A percentile compares a stretch with the other conserved stretches of the same genome.
phyloP scores from a whole-genome alignment of 2,888 invertebrate species.

The Oxycera nigricornis region DNA sequence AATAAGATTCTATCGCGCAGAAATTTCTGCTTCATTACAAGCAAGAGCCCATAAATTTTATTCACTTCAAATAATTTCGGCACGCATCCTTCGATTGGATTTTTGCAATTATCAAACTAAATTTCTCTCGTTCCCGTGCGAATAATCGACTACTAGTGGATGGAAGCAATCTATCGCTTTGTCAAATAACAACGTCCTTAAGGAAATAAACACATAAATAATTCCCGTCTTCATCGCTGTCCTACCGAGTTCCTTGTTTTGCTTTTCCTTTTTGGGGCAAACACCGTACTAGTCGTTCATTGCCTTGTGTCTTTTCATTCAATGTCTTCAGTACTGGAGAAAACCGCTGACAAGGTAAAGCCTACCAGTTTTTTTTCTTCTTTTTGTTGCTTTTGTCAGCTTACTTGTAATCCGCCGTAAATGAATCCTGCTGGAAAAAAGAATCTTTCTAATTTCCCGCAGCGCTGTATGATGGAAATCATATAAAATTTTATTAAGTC shows the following conservation, averaged over 20 bases:
- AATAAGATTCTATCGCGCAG: background rate
- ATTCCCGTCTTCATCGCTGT: background rate
- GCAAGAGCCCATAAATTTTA: conserved; percentile 10
- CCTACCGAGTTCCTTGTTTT: background rate
- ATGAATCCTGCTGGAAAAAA: conserved; percentile 17
- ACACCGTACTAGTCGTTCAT: background rate
- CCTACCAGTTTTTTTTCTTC: background rate
- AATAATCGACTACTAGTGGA: background rate
- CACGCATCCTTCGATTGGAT: background rate
- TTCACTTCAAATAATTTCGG: background rate
- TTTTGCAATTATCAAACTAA: background rate
- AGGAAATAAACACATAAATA: background rate
- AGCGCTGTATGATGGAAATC: background rate
- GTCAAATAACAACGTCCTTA: background rate
- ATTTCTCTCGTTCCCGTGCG: background rate
- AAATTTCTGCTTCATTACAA: background rate
- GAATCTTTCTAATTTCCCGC: conserved; percentile 24
- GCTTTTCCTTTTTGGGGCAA: background rate
- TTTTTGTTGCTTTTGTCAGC: conserved; percentile 22
- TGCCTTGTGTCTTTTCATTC: conserved; percentile 7
- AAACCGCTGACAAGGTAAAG: conserved; percentile 31
- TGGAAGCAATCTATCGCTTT: background rate
- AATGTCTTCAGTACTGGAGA: background rate
- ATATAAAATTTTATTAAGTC: background rate
- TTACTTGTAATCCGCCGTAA: conserved; percentile 24